These are phyloP conservation scores for Ochropleura plecta DNA, from an alignment of 2,888 invertebrate species.

Conservation along the genomic window DNA sequence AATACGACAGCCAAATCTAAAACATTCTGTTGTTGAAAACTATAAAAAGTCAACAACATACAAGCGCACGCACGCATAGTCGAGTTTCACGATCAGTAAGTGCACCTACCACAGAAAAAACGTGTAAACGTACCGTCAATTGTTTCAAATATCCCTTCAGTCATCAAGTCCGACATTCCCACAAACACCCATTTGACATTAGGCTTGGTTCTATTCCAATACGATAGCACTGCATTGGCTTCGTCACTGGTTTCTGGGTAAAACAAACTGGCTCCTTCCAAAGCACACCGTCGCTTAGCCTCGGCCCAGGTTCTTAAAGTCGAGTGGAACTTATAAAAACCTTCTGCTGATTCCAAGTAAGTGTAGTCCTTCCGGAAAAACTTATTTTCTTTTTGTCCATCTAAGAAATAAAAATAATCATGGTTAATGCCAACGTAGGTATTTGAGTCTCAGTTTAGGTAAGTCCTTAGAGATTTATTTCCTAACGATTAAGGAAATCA, in stretches of 20 bases:
- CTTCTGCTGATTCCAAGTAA: constrained; percentile 71
- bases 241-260: constrained; percentile 78
- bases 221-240: constrained; percentile 67
- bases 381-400: constrained; percentile 73
- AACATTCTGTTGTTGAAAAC: too few relatives aligned
- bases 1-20: too few relatives aligned
- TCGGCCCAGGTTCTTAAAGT: constrained; percentile 76
- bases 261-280: constrained; percentile 79
- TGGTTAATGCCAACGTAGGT: too few relatives aligned
- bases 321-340: constrained; percentile 83
- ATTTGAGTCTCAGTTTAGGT: neutral
- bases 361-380: constrained; percentile 82
- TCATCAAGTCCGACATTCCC: neutral
- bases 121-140: neutral
- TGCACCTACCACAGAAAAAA: neutral
- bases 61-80: too few relatives aligned
- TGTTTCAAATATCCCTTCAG: constrained; percentile 16
- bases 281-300: constrained; percentile 74
- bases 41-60: too few relatives aligned
- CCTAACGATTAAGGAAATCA: neutral
- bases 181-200: constrained; percentile 1
- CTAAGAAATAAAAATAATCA: constrained; percentile 60
- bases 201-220: constrained; percentile 71
- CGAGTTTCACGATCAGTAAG: neutral
- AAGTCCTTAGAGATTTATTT: neutral